A percentile compares a stretch with the other conserved stretches of the same genome.
Evolutionary conservation across 2,888 invertebrate genomes (phyloP).

Genomic region (Caradrina kadenii): DNA sequence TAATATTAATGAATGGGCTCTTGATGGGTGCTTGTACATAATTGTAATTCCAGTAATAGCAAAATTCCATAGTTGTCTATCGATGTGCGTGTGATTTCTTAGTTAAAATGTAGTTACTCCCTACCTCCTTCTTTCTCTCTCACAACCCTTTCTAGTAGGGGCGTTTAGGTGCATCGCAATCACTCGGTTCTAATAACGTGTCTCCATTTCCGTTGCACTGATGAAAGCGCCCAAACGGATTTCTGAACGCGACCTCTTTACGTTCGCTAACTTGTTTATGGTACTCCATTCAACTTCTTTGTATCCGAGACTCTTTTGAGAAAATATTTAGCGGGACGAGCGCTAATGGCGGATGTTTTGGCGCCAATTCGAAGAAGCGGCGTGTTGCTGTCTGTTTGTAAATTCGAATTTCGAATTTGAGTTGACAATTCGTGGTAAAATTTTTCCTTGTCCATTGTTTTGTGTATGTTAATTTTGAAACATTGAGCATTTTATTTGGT

Average conservation of each 20-base stretch:
- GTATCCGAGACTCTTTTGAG: constrained; percentile 58
- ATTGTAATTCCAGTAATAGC: too few relatives aligned
- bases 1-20: too few relatives aligned
- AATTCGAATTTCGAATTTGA: constrained; percentile 35
- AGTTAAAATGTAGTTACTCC: constrained; percentile 12
- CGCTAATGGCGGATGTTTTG: constrained; percentile 59
- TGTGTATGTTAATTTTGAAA: neutral
- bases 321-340: constrained; percentile 59
- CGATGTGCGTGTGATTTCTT: neutral
- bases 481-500: neutral
- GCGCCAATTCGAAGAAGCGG: constrained; percentile 63
- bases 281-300: constrained; percentile 61
- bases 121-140: neutral
- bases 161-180: constrained; percentile 58
- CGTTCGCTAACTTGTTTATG: constrained; percentile 64
- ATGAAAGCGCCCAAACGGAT: constrained; percentile 66
- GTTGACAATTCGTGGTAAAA: constrained; percentile 3
- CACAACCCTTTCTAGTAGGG: constrained; percentile 31
- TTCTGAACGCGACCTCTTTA: constrained; percentile 64
- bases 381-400: constrained; percentile 34
- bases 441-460: neutral
- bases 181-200: constrained; percentile 61
- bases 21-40: too few relatives aligned
- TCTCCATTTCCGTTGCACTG: constrained; percentile 68
- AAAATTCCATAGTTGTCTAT: too few relatives aligned